These are phyloP conservation scores for Rotaria socialis DNA, from an alignment of 2,888 invertebrate species.

Conservation along the genomic window DNA sequence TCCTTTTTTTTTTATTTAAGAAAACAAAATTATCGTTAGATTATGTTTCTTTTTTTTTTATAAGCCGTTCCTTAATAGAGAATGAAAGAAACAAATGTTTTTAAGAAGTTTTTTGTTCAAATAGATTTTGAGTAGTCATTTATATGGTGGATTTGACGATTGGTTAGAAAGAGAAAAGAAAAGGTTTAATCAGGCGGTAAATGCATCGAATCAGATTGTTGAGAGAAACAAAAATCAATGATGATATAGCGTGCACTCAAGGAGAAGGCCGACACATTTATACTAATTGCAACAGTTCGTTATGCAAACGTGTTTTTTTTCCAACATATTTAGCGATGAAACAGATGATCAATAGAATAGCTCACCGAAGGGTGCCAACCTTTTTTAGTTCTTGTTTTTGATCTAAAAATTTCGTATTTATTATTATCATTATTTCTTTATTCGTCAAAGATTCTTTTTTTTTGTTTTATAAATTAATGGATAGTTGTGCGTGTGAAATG, in stretches of 20 bases:
- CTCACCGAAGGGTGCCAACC: background rate
- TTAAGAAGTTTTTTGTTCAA: too few relatives aligned
- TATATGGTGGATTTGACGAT: background rate
- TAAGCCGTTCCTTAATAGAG: background rate
- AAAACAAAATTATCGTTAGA: background rate
- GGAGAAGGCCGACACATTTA: conserved; percentile 10
- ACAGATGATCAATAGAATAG: background rate
- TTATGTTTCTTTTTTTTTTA: background rate
- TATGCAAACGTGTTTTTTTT: background rate
- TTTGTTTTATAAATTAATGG: too few relatives aligned
- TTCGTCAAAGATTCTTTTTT: background rate
- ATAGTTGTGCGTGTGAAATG: background rate
- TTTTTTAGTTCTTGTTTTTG: background rate
- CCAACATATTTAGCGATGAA: background rate
- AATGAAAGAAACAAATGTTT: background rate
- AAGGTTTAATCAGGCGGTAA: conserved; percentile 3
- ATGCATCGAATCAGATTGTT: conserved; percentile 19
- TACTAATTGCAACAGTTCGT: conserved; percentile 17
- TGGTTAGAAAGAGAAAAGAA: background rate
- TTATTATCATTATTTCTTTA: background rate
- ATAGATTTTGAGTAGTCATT: background rate
- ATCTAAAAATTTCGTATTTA: background rate
- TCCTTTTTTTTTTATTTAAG: too few relatives aligned
- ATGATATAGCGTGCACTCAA: background rate
- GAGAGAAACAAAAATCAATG: conserved; percentile 11